Percentiles rank a stretch among this genome's conserved stretches.
phyloP scores from a whole-genome alignment of 2,113 vertebrate species.

The Mormyrus lacerda region DNA sequence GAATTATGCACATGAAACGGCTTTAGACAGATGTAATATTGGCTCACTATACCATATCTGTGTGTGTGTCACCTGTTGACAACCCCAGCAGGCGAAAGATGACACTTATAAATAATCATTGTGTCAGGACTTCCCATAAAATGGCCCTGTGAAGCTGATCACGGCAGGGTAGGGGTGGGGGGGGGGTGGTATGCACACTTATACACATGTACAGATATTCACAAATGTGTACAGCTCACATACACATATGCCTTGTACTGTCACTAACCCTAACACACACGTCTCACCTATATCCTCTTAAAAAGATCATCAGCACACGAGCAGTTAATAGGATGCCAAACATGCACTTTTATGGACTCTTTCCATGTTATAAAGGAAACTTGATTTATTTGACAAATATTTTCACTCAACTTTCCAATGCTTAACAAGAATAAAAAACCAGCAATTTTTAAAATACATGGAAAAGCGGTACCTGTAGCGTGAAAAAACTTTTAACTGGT shows the following conservation, averaged over 20 bases:
- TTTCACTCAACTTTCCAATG: no score
- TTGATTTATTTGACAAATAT: no score
- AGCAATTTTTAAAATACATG: no score
- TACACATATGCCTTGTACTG: neutral
- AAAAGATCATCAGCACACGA: no score
- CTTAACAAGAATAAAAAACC: no score
- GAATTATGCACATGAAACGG: neutral
- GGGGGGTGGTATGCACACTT: neutral
- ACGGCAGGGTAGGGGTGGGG: no score
- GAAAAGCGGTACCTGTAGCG: no score
- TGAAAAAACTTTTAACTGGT: no score
- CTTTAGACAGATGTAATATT: neutral
- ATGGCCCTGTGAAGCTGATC: neutral
- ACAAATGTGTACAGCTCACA: neutral
- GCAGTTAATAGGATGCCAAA: no score
- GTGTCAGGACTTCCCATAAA: neutral
- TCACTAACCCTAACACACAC: neutral
- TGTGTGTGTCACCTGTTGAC: neutral
- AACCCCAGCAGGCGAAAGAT: neutral
- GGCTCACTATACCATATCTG: neutral
- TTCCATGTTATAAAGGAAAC: no score
- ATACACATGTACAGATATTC: neutral
- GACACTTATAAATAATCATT: neutral
- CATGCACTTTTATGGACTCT: no score
- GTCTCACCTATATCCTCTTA: neutral